Evolutionary conservation across 2,113 vertebrate genomes (phyloP).

Genomic region (Oceanodroma tethys): DNA sequence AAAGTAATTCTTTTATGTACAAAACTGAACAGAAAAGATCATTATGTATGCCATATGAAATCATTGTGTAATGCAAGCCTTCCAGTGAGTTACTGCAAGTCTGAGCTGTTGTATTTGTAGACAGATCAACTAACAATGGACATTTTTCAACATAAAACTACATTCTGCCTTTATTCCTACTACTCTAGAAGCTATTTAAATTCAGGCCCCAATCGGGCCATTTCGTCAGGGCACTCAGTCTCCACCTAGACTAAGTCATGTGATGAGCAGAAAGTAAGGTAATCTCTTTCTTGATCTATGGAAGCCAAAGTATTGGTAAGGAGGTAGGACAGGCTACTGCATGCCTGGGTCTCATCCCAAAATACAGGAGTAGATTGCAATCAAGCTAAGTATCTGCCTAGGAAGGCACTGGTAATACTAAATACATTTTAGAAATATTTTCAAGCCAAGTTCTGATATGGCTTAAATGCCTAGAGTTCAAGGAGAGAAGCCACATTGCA

Average conservation of each 20-base stretch:
- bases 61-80: neutral
- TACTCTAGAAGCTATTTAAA: neutral
- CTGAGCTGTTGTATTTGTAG: neutral
- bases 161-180: neutral
- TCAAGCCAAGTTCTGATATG: neutral
- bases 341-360: neutral
- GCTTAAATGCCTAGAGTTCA: neutral
- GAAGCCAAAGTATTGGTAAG: neutral
- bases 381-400: neutral
- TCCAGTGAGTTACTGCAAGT: neutral
- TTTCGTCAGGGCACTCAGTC: neutral
- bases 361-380: neutral
- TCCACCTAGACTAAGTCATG: neutral
- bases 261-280: neutral
- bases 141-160: neutral
- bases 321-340: neutral
- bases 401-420: neutral
- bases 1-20: neutral
- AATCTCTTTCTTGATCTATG: neutral
- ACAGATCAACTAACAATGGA: neutral
- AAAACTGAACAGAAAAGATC: neutral
- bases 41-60: neutral
- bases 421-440: neutral
- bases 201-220: neutral
- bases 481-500: neutral